Percentiles rank a stretch among this genome's conserved stretches.
phyloP scores from a whole-genome alignment of 2,113 vertebrate genomes.

The Serinus canaria region DNA sequence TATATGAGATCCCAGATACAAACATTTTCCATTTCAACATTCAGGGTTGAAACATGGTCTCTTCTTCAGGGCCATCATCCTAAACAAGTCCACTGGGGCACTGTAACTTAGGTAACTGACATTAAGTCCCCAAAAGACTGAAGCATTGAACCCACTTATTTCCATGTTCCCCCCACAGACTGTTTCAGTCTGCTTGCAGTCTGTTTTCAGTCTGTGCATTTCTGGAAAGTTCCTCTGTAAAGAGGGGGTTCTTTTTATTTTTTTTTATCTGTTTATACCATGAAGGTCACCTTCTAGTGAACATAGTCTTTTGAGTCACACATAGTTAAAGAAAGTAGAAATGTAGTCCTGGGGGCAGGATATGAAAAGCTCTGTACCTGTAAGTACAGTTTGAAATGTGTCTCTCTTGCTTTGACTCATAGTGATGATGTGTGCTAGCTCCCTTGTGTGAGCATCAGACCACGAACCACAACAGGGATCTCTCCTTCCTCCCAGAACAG shows the following conservation, averaged over 20 bases:
- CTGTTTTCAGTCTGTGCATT: not conserved
- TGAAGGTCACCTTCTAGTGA: not conserved
- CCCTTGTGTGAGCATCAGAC: not conserved
- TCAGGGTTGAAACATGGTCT: not conserved
- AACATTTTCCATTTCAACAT: not conserved
- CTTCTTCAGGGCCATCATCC: not conserved
- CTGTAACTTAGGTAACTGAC: not conserved
- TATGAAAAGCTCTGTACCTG: not conserved
- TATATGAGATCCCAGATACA: not conserved
- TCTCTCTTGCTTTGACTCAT: not conserved
- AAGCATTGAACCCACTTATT: not conserved
- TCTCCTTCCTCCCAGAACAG: not conserved
- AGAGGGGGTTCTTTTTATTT: accelerated
- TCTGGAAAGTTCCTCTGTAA: not conserved
- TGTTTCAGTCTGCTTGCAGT: not conserved
- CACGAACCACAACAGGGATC: accelerated
- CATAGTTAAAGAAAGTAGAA: not conserved
- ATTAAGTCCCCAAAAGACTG: accelerated
- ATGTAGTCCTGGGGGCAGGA: not conserved
- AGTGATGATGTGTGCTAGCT: not conserved
- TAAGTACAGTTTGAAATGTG: accelerated
- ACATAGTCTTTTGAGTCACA: not conserved
- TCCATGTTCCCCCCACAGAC: accelerated
- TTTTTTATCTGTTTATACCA: not conserved
- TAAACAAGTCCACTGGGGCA: not conserved